Evolutionary conservation across 2,113 vertebrate species (phyloP), one percentile per base, ranked within the genome.

Genomic region (Tympanuchus pallidicinctus): DNA sequence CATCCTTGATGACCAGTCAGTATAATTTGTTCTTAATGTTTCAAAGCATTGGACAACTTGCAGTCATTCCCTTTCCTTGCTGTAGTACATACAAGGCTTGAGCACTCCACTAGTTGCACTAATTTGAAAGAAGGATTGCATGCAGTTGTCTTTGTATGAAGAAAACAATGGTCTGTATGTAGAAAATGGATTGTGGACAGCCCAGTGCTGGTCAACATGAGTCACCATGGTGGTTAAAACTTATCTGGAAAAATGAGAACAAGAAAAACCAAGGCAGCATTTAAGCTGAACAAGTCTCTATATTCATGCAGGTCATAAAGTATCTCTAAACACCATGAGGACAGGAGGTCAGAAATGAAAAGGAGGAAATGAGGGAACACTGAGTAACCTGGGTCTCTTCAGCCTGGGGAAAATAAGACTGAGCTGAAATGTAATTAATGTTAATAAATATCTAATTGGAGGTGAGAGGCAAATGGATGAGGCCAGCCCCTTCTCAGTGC

Each of bases 11-110:
- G 36, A 85, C 15, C 18, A 59, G 1, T 11, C 30, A 38, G 20
- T 48, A 24, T 73, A 85, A 82, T 82, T 87, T 72, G 34, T 89
- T 88, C 67, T 48, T 89, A 76, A 36, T 80, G 27, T 82, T 91
- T 50, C 34, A 69, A 8, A 89, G 59, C 1, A 0, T 48, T 85
- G 48, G 38, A 67, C 52, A 45, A 14, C 24, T 85, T 89, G 54
- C 40, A 73, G 59, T 82, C 30, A 7, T 76, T 75, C 86, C 72
- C 34, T 3, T 18, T 73, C 30, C 13, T 82, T 82, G 25, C 48
- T 40, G 13, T 66, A 17, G 82, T 38, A 43, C 15, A 14, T 42
- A 32, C 11, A 59, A 54, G 43, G 56, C n/a, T 86, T 71, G 15
- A 86, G 9, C 18, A 11, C 70, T 79, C 67, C 40, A n/a, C 30